Percentiles rank a stretch among this genome's conserved stretches.
These are phyloP conservation scores for Oceanodroma tethys DNA, from an alignment of 2,113 vertebrate species.

Conservation along the genomic window DNA sequence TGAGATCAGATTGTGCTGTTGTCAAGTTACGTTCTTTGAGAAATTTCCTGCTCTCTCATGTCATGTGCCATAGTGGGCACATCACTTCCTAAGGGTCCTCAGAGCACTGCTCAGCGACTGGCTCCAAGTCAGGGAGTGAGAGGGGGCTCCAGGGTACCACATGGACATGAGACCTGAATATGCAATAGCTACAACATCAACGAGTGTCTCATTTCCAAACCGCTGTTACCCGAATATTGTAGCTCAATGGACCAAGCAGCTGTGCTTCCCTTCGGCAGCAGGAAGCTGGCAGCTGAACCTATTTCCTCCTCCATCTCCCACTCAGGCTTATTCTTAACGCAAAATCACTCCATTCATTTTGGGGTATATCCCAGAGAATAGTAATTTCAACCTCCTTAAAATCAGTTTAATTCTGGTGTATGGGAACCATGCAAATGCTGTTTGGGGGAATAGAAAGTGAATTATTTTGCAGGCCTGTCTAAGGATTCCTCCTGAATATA, in stretches of 20 bases:
- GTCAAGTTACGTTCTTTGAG: neutral
- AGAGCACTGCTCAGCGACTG: neutral
- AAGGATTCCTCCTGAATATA: neutral
- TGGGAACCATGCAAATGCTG: neutral
- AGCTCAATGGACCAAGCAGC: neutral
- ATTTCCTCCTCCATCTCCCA: neutral
- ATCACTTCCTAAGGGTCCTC: neutral
- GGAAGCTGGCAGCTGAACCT: slow-evolving; percentile 14
- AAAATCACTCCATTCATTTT: slow-evolving; percentile 18
- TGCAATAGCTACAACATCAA: neutral
- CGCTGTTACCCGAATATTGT: neutral
- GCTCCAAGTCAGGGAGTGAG: neutral
- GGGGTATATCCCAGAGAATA: neutral
- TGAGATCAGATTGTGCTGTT: neutral
- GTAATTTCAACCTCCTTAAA: slow-evolving; percentile 53
- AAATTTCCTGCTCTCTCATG: neutral
- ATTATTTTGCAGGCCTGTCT: neutral
- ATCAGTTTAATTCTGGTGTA: slow-evolving; percentile 26
- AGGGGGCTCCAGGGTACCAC: fast-evolving
- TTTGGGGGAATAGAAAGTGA: slow-evolving; percentile 7
- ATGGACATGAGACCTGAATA: neutral
- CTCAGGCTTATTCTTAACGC: neutral
- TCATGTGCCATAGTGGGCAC: neutral
- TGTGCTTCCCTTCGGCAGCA: neutral
- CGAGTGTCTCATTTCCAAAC: neutral